phyloP scores from a whole-genome alignment of 2,113 vertebrate genomes.

The Cephalopholis sonnerati region DNA sequence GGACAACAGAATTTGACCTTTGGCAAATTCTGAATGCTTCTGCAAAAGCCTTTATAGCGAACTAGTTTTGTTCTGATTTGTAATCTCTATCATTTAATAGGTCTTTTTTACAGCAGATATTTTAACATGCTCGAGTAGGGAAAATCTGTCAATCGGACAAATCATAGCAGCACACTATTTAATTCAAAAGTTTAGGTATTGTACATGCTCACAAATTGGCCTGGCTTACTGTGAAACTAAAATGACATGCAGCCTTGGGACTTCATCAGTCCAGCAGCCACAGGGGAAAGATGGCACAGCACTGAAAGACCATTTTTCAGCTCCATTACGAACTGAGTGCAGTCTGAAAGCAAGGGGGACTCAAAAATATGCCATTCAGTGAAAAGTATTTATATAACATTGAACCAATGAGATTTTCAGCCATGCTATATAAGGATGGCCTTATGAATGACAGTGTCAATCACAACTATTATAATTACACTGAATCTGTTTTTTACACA shows the following conservation, averaged over 20 bases:
- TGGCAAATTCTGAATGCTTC: no score
- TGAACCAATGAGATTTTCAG: background rate
- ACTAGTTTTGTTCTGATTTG: no score
- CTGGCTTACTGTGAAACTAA: background rate
- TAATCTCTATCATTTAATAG: no score
- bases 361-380: background rate
- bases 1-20: no score
- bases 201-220: background rate
- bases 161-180: background rate
- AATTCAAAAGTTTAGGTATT: background rate
- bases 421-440: background rate
- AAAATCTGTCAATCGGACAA: background rate
- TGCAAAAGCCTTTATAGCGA: no score
- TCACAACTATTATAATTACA: background rate
- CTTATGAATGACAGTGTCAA: background rate
- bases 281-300: background rate
- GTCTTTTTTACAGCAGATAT: background rate
- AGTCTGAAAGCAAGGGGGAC: background rate
- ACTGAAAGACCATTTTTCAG: conserved; percentile 7
- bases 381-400: background rate
- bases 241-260: background rate
- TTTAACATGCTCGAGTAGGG: background rate
- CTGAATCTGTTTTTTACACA: background rate
- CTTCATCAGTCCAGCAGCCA: conserved; percentile 9
- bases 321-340: background rate